Conservation (phyloP, 2,888 invertebrate species). For the Trissolcus brochymenae region DNA sequence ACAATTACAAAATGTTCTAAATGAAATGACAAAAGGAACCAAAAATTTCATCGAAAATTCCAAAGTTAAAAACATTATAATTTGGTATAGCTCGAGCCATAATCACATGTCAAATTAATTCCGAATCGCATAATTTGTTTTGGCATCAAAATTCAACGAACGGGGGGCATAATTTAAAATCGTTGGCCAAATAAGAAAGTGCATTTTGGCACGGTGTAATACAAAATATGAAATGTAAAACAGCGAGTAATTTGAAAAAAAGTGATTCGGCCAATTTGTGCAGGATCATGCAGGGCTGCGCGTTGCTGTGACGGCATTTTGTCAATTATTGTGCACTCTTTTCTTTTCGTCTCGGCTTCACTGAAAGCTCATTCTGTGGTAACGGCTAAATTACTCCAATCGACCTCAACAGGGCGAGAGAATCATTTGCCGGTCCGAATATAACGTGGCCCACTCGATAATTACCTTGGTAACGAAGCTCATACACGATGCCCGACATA, state of each 20-base stretch:
- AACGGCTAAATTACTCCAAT: constrained; percentile 68
- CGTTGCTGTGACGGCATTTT: constrained; percentile 48
- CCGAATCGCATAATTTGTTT: constrained; percentile 29
- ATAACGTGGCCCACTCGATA: constrained; percentile 67
- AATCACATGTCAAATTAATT: constrained; percentile 33
- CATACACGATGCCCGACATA: constrained; percentile 46
- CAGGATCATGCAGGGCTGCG: constrained; percentile 41
- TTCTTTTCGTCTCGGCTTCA: constrained; percentile 54
- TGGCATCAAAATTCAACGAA: constrained; percentile 22
- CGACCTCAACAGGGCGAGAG: constrained; percentile 62
- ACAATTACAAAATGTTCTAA: too few relatives aligned
- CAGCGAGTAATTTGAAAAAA: constrained; percentile 18
- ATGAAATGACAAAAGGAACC: too few relatives aligned
- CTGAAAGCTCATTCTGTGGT: constrained; percentile 67
- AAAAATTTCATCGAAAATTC: too few relatives aligned
- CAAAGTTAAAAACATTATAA: not conserved
- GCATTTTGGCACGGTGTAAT: constrained; percentile 13
- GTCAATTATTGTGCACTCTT: constrained; percentile 53
- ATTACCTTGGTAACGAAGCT: constrained; percentile 67
- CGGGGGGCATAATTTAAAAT: constrained; percentile 27
- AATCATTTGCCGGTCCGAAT: constrained; percentile 67
- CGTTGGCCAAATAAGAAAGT: constrained; percentile 33
- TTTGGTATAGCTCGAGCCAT: constrained; percentile 14
- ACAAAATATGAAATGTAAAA: too few relatives aligned
- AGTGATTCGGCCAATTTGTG: constrained; percentile 52